Conservation (phyloP, 1,140 invertebrate genomes). For the Drosophila hydei region DNA sequence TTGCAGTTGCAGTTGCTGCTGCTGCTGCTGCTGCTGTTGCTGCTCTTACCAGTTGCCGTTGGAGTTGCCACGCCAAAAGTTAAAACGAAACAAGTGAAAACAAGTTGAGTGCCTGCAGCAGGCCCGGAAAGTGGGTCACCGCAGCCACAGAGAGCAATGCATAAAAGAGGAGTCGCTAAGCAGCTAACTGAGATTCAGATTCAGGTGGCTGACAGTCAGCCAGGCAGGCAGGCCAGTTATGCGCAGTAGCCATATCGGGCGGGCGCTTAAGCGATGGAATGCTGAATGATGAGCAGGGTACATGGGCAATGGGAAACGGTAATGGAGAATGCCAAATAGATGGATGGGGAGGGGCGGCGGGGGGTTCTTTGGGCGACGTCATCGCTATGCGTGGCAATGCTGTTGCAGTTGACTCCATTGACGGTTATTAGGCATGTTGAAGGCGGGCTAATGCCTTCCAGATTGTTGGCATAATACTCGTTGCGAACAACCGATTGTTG, state of each 20-base stretch:
- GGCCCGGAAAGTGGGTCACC: slow-evolving; percentile 74
- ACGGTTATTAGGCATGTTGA: slow-evolving; percentile 82
- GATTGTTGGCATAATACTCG: slow-evolving; percentile 49
- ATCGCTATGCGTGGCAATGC: slow-evolving; percentile 35
- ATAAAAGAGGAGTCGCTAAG: slow-evolving; percentile 21
- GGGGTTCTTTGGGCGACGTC: slow-evolving; percentile 29
- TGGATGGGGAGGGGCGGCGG: slow-evolving; percentile 42
- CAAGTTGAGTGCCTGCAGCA: slow-evolving; percentile 68
- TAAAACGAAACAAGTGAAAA: slow-evolving; percentile 81
- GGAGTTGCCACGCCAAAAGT: slow-evolving; percentile 44
- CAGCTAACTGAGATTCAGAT: slow-evolving; percentile 66
- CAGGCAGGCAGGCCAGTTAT: slow-evolving; percentile 31
- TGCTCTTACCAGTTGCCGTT: slow-evolving; percentile 25
- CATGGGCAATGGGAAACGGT: slow-evolving; percentile 6
- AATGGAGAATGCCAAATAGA: slow-evolving; percentile 34
- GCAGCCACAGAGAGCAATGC: slow-evolving; percentile 33
- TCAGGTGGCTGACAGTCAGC: slow-evolving; percentile 53
- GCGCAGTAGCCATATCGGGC: slow-evolving; percentile 44
- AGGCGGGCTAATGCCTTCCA: slow-evolving; percentile 71
- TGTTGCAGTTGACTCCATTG: slow-evolving; percentile 71
- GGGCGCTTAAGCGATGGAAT: slow-evolving; percentile 31
- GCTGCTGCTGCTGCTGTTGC: slow-evolving; percentile 24
- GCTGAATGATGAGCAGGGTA: slow-evolving; percentile 19
- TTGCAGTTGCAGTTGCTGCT: slow-evolving; percentile 25
- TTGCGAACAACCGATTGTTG: slow-evolving; percentile 30